Base-by-base conservation (phyloP, 2,797 vertebrate species). In the Acanthornis magna region DNA sequence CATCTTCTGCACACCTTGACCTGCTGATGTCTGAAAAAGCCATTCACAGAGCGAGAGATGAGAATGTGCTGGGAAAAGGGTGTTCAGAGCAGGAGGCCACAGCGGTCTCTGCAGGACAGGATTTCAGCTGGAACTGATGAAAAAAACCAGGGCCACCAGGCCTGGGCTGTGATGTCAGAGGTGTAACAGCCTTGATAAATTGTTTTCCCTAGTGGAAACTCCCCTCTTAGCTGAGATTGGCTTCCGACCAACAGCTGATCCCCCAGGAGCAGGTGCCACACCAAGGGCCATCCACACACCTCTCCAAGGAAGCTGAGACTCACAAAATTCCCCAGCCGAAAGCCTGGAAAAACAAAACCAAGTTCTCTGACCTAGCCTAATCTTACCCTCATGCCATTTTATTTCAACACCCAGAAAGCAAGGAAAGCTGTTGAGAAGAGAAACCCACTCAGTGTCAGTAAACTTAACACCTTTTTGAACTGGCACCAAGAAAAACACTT, bases 1-100 rank as follows among this genome's bases (percentile, higher is more conserved):
- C 8, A 21, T 55, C 36, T 70, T 45, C 13, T 54, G 32, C 15
- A 60, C 29, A 12, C 5, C 10, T 22, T 38, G 22, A 25, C 14
- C 11, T 7, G 1, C 9, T 13, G 43, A 21, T 16, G 5, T 36
- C 48, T 80, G 63, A 67, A 91, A 88, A 89, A 42, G 36, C 13
- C 11, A 9, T 61, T 70, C n/a, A 22, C 38, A 0, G 0, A 61
- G 45, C 54, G 43, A 47, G 32, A 50, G 32, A 5, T 0, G 0
- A 86, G 26, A 53, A 76, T 66, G 61, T 85, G 65, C 71, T 73
- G 73, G 92, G 86, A 67, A 94, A 95, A 73, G 11, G 16, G 16
- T 79, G 72, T 68, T 93, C 77, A 86, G 86, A 92, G 23, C 1
- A 1, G 77, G 84, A 92, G 79, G 68, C 57, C 60, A 68, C 38